Percentiles rank a stretch among this genome's conserved stretches.
phyloP scores from a whole-genome alignment of 2,113 vertebrate genomes.

The Crocuta crocuta region DNA sequence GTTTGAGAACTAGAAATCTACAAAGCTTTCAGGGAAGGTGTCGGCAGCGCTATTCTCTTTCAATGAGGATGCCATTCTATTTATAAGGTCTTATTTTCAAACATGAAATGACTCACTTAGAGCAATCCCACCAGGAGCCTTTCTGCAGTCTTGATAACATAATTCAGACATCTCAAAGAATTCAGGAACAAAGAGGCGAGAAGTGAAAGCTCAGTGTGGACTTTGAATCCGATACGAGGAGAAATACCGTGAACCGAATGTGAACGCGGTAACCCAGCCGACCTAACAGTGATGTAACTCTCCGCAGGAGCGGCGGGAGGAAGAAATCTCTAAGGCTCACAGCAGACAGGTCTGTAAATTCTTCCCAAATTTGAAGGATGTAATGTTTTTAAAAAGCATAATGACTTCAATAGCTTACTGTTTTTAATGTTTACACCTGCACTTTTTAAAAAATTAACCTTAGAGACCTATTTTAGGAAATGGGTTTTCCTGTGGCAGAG shows the following conservation, averaged over 20 bases:
- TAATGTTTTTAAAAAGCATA: not conserved
- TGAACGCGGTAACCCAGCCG: not conserved
- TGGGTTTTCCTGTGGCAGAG: conserved; percentile 49
- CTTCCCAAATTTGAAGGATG: not conserved
- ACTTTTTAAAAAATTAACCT: not conserved
- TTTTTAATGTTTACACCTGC: not conserved
- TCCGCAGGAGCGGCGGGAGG: not conserved
- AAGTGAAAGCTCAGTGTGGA: conserved; percentile 56
- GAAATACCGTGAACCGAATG: not conserved
- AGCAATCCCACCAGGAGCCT: not conserved
- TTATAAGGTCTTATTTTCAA: not conserved
- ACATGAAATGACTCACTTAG: not conserved
- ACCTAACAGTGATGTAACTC: not conserved
- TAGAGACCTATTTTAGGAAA: conserved; percentile 58
- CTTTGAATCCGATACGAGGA: not conserved
- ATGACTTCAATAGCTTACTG: not conserved
- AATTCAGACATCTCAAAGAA: conserved; percentile 27
- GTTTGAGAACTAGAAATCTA: not conserved
- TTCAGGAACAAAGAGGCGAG: conserved; percentile 60
- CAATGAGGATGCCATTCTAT: not conserved
- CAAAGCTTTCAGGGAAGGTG: not conserved
- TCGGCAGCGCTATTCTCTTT: not conserved
- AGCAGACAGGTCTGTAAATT: not conserved
- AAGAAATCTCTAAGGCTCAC: not conserved
- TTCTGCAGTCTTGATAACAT: not conserved